phyloP scores from a whole-genome alignment of 2,113 vertebrate species.

The Hippocampus abdominalis region DNA sequence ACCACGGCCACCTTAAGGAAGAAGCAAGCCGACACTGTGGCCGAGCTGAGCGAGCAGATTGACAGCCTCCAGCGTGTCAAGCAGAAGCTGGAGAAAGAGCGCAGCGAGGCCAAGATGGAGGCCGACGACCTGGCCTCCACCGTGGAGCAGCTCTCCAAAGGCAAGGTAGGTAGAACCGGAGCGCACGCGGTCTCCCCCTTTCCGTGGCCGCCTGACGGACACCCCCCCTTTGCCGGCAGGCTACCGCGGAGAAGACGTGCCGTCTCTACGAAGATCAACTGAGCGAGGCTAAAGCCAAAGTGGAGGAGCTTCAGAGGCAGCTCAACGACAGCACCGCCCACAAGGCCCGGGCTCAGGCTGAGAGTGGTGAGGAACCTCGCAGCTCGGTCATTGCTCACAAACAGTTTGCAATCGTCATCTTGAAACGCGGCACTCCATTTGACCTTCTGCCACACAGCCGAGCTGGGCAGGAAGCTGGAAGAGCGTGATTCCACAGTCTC shows the following conservation, averaged over 20 bases:
- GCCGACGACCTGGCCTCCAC: conserved; percentile 82
- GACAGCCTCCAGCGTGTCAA: conserved; percentile 87
- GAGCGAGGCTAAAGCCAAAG: conserved; percentile 83
- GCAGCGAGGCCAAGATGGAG: conserved; percentile 88
- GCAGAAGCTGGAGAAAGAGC: conserved; percentile 92
- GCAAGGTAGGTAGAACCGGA: conserved; percentile 74
- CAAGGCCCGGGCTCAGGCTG: conserved; percentile 80
- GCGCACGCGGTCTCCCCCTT: too few species aligned
- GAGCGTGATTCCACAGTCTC: conserved; percentile 85
- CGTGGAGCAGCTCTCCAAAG: conserved; percentile 82
- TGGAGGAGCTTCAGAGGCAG: conserved; percentile 86
- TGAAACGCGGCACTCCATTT: too few species aligned
- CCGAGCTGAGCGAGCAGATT: conserved; percentile 86
- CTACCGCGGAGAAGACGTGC: conserved; percentile 83
- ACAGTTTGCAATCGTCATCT: too few species aligned
- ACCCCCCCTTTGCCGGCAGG: conserved; percentile 57
- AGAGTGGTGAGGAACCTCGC: conserved; percentile 72
- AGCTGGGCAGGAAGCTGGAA: conserved; percentile 83
- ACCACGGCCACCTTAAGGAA: conserved; percentile 76
- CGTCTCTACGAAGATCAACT: conserved; percentile 88
- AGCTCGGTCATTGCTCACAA: too few species aligned
- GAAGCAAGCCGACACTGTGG: conserved; percentile 81
- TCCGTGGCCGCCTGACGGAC: background rate
- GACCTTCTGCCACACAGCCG: conserved; percentile 67
- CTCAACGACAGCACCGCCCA: conserved; percentile 76